These are phyloP conservation scores for Halyomorpha halys DNA, from an alignment of 1,140 invertebrate species.

Conservation along the genomic window DNA sequence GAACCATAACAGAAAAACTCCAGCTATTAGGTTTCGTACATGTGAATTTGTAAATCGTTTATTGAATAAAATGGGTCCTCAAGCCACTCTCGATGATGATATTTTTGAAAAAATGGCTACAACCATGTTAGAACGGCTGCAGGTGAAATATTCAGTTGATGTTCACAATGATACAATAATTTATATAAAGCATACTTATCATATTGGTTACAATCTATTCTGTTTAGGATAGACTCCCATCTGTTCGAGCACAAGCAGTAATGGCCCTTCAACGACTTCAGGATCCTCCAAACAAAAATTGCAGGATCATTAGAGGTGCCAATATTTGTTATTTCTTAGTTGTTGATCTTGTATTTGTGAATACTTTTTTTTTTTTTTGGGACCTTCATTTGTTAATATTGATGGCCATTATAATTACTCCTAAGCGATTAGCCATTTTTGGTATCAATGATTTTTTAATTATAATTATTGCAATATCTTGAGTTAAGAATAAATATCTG, in stretches of 20 bases:
- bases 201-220: not conserved
- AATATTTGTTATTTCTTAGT: too few species aligned
- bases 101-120: conserved; percentile 59
- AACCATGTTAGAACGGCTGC: conserved; percentile 55
- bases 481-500: too few species aligned
- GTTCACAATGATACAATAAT: not conserved
- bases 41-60: conserved; percentile 66
- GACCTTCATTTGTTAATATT: too few species aligned
- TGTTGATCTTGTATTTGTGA: too few species aligned
- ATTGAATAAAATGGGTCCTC: conserved; percentile 57
- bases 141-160: conserved; percentile 32
- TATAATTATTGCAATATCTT: too few species aligned
- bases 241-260: conserved; percentile 66
- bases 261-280: conserved; percentile 68
- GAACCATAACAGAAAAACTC: conserved; percentile 47
- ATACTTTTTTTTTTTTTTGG: too few species aligned
- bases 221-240: conserved; percentile 52
- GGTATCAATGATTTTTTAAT: too few species aligned
- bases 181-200: not conserved
- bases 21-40: conserved; percentile 54
- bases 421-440: too few species aligned
- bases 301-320: conserved; percentile 57
- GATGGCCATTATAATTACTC: too few species aligned
- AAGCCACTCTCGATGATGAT: conserved; percentile 64
- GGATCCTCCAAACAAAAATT: conserved; percentile 61